Base-by-base conservation (phyloP, 2,113 vertebrate genomes). In the Tragelaphus imberbis region DNA sequence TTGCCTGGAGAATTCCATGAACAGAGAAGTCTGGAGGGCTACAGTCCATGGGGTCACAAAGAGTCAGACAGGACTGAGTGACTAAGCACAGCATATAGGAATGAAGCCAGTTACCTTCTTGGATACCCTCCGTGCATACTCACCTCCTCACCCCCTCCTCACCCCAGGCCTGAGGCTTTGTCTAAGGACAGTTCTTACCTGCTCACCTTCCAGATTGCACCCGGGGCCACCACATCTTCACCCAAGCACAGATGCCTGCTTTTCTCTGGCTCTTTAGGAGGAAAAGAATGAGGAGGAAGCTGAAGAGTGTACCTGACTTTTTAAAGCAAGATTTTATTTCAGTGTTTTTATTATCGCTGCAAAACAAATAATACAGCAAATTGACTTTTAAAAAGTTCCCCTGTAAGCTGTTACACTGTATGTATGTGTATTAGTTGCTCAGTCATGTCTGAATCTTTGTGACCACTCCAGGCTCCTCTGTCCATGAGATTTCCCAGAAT, bases 311-410 rank as follows among this genome's bases (percentile, higher is more conserved):
- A 36, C 81, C 30, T 92, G 13, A 8, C 40, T 93, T 81, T 59
- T 89, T 92, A 87, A 97, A 96, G 49, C 61, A 84, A n/a, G 92
- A 56, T 84, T 88, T 27, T 16, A 80, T 61, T 92, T 91, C 80
- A 27, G 21, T 61, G 13, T 58, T 61, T 65, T 79, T 63, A 81
- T 56, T 55, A 85, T 87, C 95, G 55, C 49, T 88, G 15, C 7
- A 97, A 88, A 89, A 61, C 95, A 59, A 82, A 90, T 84, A 33
- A 33, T 92, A 65, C 6, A 98, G 27, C 30, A 92, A 59, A 61
- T 21, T 61, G 7, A 53, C 61, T 77, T 97, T 87, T 65, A 36
- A 25, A 96, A 47, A 8, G 80, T 77, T 92, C 13, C 7, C n/a
- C 21, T 51, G 51, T 82, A 81, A 61, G 71, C 33, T 27, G 80